Evolutionary conservation across 2,797 vertebrate genomes (phyloP), one percentile per base, ranked within the genome.

Genomic region (Lagocephalus sceleratus): DNA sequence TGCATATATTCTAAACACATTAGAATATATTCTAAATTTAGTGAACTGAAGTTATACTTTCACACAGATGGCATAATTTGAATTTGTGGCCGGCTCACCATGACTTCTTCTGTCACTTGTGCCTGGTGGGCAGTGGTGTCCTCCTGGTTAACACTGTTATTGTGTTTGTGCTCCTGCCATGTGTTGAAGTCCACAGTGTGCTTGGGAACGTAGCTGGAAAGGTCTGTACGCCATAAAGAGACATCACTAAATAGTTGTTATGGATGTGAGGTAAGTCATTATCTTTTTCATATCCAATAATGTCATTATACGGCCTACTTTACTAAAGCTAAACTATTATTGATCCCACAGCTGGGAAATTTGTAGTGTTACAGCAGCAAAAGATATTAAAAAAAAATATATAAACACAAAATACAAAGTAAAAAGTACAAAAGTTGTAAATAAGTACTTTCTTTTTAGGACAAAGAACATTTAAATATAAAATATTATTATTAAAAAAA

Each of bases 181-280:
- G 89, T 82, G 8, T 81, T 93, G 82, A 94, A 95, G 76, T 93
- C 94, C 78, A 93, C 63, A 0, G 94, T 91, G 83, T 95, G 94
- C 71, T 97, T 98, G 56, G 95, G 96, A 54, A 94, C 92, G 67
- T 97, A 98, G 87, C 79, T 94, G 57, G 95, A 94, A 55, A 98
- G 88, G 73, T 94, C 96, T 97, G 58, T 43, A 41, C 20, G 57
- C 8, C 11, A 22, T 0, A 54, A 47, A 3, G 8, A 47, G 12
- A 38, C 0, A 11, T 12, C 5, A 6, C 49, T 5, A 51, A 35
- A 35, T 35, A 4, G 5, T 14, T 35, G 32, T 14, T 5, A 12
- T 35, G 17, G 6, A 16, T 12, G 3, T 20, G 7, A 15, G 10
- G 9, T n/a, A 54, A 12, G 35, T 48, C 10, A 47, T 47, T 15